Evolutionary conservation across 2,888 invertebrate species (phyloP).

Genomic region (Diarsia rubi): DNA sequence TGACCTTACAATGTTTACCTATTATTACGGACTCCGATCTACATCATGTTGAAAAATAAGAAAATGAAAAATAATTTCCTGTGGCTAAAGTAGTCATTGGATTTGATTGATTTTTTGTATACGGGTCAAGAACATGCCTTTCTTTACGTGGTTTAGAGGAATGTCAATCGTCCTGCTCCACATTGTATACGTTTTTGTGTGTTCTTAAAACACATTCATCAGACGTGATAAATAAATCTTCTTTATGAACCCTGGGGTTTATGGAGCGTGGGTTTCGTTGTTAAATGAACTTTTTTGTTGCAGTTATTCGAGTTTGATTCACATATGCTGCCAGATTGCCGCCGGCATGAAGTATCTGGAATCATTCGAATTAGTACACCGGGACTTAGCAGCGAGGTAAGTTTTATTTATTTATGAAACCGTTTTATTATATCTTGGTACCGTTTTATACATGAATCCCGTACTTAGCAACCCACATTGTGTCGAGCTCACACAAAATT

Average conservation of each 20-base stretch:
- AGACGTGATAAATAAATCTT: background rate
- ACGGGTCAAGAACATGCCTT: too few species aligned
- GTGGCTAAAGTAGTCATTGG: too few species aligned
- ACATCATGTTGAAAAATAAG: too few species aligned
- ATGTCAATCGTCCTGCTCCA: too few species aligned
- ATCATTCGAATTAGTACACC: conserved; percentile 96
- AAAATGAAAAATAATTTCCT: too few species aligned
- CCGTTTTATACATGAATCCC: background rate
- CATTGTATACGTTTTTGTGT: too few species aligned
- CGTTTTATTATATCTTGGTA: background rate
- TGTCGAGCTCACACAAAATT: conserved; percentile 3
- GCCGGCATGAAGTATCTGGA: conserved; percentile 98
- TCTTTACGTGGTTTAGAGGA: too few species aligned
- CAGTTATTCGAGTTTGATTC: conserved; percentile 96
- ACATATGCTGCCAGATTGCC: conserved; percentile 96
- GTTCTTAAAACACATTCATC: background rate
- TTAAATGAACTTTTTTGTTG: conserved; percentile 61
- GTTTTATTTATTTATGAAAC: conserved; percentile 20
- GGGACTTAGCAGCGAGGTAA: conserved; percentile 96
- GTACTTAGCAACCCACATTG: conserved; percentile 5
- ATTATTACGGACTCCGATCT: too few species aligned
- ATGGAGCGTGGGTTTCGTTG: background rate
- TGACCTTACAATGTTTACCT: too few species aligned
- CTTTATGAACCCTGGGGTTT: background rate
- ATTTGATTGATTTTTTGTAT: too few species aligned